Base-by-base conservation (phyloP, 2,888 invertebrate species). In the Cylindroiulus punctatus region DNA sequence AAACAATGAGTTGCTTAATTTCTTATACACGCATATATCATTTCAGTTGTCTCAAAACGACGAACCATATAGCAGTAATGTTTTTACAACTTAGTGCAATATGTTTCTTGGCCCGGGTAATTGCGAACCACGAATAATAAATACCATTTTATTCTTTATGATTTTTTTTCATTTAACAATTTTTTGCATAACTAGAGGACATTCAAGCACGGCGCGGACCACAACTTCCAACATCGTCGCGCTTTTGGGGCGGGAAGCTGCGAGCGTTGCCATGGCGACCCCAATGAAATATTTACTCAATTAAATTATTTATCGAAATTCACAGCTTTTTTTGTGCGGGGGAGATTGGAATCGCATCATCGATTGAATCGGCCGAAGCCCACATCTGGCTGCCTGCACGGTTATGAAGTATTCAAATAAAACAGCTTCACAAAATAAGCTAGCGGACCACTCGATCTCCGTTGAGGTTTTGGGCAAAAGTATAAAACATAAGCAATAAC, bases 281-380 rank as follows among this genome's bases (percentile, higher is more conserved):
- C 52, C 19, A 52, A 52, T 52, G 19, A 52, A 52, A 52, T 52
- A 52, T 52, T 52, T 52, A 52, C 52, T 19, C 52, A 52, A 52
- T 52, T 52, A 52, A 52, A 52, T 52, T 52, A 52, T 52, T 52
- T 52, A 52, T 52, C 52, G 52, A 52, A 52, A 17, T 52, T 52
- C 52, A 52, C 52, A 52, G 52, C 47, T 47, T 52, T 52, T 52
- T 52, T 17, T 52, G 52, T 52, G 19, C n/a, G 52, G n/a, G 17
- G 52, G 52, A 19, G 52, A 52, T 52, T 1, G 52, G 52, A 1
- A 47, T 47, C 19, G 14, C 5, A 47, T 47, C 47, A 47, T 17
- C 17, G 47, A 52, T 52, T 52, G 52, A 52, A 52, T 52, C 19
- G 52, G 52, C 17, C 19, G 52, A 19, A 47, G 19, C 47, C 47